Evolutionary conservation across 2,113 vertebrate genomes (phyloP).

Genomic region (Phasianus colchicus): DNA sequence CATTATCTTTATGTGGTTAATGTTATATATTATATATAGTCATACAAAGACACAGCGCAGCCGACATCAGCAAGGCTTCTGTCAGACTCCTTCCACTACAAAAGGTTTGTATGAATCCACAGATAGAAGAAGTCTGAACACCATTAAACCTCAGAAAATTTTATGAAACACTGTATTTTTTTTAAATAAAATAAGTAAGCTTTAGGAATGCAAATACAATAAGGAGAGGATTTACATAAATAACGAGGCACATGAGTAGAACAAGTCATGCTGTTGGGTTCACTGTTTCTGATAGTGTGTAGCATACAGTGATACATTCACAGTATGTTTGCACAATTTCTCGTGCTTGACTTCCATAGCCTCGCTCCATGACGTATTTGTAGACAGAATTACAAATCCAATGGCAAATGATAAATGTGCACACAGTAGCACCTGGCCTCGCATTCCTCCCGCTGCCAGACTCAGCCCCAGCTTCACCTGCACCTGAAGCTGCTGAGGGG

Average conservation of each 20-base stretch:
- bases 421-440: not conserved
- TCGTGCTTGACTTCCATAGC: not conserved
- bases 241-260: not conserved
- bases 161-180: not conserved
- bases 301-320: not conserved
- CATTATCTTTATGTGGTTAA: not conserved
- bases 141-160: not conserved
- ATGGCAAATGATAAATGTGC: not conserved
- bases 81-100: not conserved
- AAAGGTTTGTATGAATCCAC: not conserved
- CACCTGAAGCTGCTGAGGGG: not conserved
- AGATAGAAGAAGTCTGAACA: not conserved
- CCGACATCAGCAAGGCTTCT: not conserved
- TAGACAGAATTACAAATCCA: not conserved
- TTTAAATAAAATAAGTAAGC: not conserved
- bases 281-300: not conserved
- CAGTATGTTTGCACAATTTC: not conserved
- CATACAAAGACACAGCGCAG: not conserved
- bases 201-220: not conserved
- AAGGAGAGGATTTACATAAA: not conserved
- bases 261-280: not conserved
- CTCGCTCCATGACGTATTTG: not conserved
- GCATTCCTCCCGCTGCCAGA: not conserved
- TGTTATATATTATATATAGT: not conserved
- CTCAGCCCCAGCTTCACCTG: not conserved